Evolutionary conservation across 2,888 invertebrate species (phyloP), one percentile per base, ranked within the genome.

Genomic region (Xylophagus ater): DNA sequence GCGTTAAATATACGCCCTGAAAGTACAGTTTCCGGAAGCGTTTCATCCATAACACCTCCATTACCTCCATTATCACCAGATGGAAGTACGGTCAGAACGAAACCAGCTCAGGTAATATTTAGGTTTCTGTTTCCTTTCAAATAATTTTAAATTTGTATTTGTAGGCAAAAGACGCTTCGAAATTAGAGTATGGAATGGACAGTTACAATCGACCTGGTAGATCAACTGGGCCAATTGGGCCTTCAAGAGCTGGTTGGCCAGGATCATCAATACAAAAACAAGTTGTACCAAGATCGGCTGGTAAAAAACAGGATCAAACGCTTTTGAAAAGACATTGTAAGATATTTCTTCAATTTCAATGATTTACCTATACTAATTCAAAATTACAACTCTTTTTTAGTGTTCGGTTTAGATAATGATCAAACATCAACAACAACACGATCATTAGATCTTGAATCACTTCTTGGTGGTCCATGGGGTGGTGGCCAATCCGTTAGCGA

Each of bases 381-480:
- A 7, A 28, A n/a, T 7, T 10, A 28, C 13, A 7, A 14, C 29
- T 42, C 36, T 34, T 38, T 59, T 66, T 3, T 59, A 78, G 80
- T 79, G 45, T 79, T 81, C 55, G 80, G 80, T 0, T 60, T 79
- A 9, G 82, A 82, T 56, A 78, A 77, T 3, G 83, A 84, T 57
- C 69, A 84, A 59, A 81, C 83, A 0, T 84, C 84, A 1, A 83
- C 82, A 1, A 84, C 84, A 0, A 84, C 84, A 0, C 68, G 80
- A 34, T 80, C 79, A 37, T 67, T 84, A 32, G 82, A 83, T 62
- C 67, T 83, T 44, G 84, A 86, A 37, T 86, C 85, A 0, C 73
- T 86, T 60, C 62, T 86, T 40, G 86, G 86, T 52, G 78, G 74
- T 13, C 71, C 77, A 37, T 51, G 51, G 51, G 49, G 51, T 21